phyloP scores from a whole-genome alignment of 2,113 vertebrate species.

The Lates calcarifer region DNA sequence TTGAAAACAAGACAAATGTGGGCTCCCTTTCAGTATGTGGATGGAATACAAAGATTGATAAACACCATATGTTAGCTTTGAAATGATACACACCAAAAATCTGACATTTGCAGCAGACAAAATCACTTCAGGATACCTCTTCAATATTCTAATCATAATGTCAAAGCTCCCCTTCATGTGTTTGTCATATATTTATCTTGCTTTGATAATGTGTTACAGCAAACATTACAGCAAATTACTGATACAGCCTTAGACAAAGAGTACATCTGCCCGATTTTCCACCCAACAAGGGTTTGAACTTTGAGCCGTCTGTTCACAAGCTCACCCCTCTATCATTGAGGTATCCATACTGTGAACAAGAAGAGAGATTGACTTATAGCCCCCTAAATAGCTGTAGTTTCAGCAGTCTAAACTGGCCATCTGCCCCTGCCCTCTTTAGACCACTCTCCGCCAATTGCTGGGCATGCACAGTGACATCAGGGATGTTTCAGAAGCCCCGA shows the following conservation, averaged over 20 bases:
- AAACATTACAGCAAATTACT: too few relatives aligned
- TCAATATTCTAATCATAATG: background rate
- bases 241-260: background rate
- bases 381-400: conserved; percentile 1
- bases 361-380: background rate
- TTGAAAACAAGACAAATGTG: conserved; percentile 12
- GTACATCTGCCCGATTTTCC: background rate
- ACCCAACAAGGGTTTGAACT: background rate
- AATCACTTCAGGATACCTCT: background rate
- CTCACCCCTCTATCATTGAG: background rate
- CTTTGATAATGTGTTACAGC: too few relatives aligned
- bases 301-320: background rate
- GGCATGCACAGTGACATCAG: conserved; percentile 44
- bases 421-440: conserved; percentile 44
- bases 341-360: background rate
- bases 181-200: background rate
- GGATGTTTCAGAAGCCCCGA: conserved; percentile 47
- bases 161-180: background rate
- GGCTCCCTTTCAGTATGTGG: background rate
- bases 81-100: background rate
- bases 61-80: background rate
- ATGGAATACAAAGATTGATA: background rate
- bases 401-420: conserved; percentile 44
- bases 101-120: background rate
- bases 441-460: conserved; percentile 9